Evolutionary conservation across 2,113 vertebrate species (phyloP), one percentile per base, ranked within the genome.

Genomic region (Urocolius indicus): DNA sequence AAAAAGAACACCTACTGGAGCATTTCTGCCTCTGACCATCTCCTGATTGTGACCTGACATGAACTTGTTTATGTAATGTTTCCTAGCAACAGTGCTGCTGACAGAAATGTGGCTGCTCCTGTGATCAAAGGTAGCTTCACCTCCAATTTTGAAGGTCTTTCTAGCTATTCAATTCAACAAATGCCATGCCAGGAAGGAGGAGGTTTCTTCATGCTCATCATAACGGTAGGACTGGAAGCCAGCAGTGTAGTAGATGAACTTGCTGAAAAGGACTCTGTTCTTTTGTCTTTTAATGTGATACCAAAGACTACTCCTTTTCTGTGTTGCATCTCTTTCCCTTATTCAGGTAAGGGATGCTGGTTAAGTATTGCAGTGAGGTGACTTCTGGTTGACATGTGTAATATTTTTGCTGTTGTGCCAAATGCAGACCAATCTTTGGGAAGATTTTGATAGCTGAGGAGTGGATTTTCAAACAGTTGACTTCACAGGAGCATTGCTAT

Each of bases 61-160:
- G 93, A 96, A 95, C 93, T 88, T 21, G 2, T 84, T 95, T 96
- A 96, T 83, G 61, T 96, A 96, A 96, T 36, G 29, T 49, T 84
- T 87, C 59, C 63, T 71, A 80, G 75, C 79, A 94, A 90, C 93
- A 71, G 57, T 17, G 61, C 79, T 92, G 85, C 94, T 91, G 81
- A 67, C 67, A 87, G 63, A 83, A 84, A 67, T 0, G 5, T 23
- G 59, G 72, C 52, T 81, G 38, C 27, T 95, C 68, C 78, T 88
- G 79, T 54, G 52, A 57, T 32, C 32, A 86, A 75, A 90, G 76
- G 68, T 77, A 81, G 52, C 52, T 93, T 49, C 57, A 84, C 41
- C 46, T 92, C 57, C n/a, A 24, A 24, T 88, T 91, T 71, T 45
- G 90, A 75, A 88, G 58, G 43, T 59, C 65, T 90, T 87, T 76